Base-by-base conservation (phyloP, 2,797 vertebrate genomes). In the Prionace glauca region DNA sequence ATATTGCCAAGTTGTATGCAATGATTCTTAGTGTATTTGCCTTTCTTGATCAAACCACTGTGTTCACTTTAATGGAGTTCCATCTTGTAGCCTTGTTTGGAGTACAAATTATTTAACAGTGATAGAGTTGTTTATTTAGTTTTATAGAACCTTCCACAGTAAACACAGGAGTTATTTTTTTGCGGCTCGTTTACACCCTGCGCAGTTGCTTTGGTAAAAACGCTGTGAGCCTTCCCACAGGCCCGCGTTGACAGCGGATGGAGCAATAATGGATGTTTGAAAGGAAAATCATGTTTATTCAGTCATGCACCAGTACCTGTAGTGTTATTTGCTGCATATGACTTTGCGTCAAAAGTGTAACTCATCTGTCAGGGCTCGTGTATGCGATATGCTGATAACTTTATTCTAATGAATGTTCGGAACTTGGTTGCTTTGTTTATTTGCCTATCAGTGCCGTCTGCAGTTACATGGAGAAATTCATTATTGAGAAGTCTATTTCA, bases 401-500 rank as follows among this genome's bases (percentile, higher is more conserved):
- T 69, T 69, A 92, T 92, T 92, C 90, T 92, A 92, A 67, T 92
- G 69, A 92, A 92, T 41, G 62, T 92, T 67, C 90, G 41, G 90
- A 69, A 92, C 90, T 92, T 92, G 20, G 90, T 69, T 36, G 90
- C 32, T 92, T 92, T 92, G 90, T 92, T 92, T 92, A 92, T 69
- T 92, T 92, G 29, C n/a, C 65, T 16, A 67, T 92, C 90, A 69
- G 90, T 65, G 18, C 41, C 36, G 90, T 92, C 69, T 92, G 90
- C 67, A 92, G 90, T 92, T 36, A 41, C 62, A 67, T 92, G 90
- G 36, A 92, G n/a, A 92, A 92, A 92, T 69, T 92, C 90, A 92
- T 92, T 92, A 92, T 92, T 92, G 90, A 92, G 90, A 92, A 92
- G 90, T 92, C 90, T 92, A 92, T 92, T 92, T 41, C 90, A 92